Conservation (phyloP, 1,140 invertebrate genomes). For the Pantala flavescens region DNA sequence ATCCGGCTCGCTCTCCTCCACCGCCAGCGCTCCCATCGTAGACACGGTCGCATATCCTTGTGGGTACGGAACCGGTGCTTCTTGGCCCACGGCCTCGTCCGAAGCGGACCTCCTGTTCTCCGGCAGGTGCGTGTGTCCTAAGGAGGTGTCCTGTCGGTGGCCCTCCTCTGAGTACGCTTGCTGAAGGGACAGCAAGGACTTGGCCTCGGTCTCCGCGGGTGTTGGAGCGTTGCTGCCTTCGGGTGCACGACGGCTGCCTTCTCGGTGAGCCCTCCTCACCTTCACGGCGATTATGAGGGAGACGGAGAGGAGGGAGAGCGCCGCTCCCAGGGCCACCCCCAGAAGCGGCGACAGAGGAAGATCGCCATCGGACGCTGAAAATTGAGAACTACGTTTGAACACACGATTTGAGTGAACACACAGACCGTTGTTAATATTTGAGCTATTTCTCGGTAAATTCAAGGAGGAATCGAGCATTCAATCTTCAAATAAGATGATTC, state of each 20-base stretch:
- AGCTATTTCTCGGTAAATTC: too few species aligned
- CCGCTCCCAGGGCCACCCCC: conserved; percentile 42
- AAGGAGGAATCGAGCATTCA: too few species aligned
- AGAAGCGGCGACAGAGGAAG: conserved; percentile 43
- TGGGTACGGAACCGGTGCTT: conserved; percentile 38
- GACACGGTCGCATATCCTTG: conserved; percentile 25
- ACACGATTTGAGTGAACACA: too few species aligned
- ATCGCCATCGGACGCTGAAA: conserved; percentile 39
- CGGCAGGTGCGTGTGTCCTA: not conserved
- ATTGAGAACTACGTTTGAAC: not conserved
- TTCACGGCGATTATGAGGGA: conserved; percentile 41
- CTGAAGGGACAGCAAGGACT: not conserved
- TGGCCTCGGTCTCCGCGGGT: not conserved
- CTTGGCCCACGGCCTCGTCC: conserved; percentile 36
- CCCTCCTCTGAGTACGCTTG: not conserved
- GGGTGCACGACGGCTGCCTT: not conserved
- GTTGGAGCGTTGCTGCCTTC: not conserved
- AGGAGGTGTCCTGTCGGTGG: not conserved
- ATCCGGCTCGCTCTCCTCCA: conserved; percentile 58
- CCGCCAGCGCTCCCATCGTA: conserved; percentile 3
- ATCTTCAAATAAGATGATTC: too few species aligned
- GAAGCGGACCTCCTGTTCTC: conserved; percentile 36
- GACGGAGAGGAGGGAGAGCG: conserved; percentile 41
- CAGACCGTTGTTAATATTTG: too few species aligned
- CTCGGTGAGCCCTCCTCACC: conserved; percentile 29